These are phyloP conservation scores for Bombus polaris DNA, from an alignment of 1,140 invertebrate species.

Conservation along the genomic window DNA sequence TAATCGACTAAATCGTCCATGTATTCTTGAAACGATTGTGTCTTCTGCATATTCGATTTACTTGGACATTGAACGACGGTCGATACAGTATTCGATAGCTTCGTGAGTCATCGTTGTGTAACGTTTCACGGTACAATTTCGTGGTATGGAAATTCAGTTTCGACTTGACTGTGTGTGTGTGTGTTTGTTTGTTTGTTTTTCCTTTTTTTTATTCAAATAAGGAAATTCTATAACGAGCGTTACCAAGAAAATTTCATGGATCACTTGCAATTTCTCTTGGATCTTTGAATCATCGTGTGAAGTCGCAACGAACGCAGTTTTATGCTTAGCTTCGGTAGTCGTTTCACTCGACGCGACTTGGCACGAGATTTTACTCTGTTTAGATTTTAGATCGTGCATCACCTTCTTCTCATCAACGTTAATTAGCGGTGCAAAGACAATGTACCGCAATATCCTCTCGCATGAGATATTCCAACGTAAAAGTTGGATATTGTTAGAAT, in stretches of 20 bases:
- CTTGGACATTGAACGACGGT: background rate
- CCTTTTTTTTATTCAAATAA: conserved; percentile 13
- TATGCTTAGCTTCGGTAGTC: background rate
- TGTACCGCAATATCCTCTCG: background rate
- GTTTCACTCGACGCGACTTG: conserved; percentile 1
- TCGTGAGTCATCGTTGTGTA: conserved; percentile 34
- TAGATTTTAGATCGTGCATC: conserved; percentile 12
- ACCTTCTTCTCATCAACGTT: conserved; percentile 27
- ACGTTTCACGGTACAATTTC: background rate
- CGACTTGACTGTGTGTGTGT: no score
- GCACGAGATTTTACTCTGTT: background rate
- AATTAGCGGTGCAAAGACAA: conserved; percentile 39
- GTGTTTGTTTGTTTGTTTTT: background rate
- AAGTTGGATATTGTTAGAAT: conserved; percentile 25
- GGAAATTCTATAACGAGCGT: background rate
- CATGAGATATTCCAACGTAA: background rate
- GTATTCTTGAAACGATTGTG: background rate
- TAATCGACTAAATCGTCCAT: no score
- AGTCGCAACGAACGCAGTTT: conserved; percentile 2
- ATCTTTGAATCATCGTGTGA: background rate
- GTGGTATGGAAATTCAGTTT: background rate
- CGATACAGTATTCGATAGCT: background rate
- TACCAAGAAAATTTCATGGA: background rate
- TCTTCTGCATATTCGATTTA: background rate
- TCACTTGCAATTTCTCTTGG: conserved; percentile 19